Percentiles rank a stretch among this genome's conserved stretches.
Evolutionary conservation across 2,113 vertebrate genomes (phyloP).

Genomic region (Oenanthe melanoleuca): DNA sequence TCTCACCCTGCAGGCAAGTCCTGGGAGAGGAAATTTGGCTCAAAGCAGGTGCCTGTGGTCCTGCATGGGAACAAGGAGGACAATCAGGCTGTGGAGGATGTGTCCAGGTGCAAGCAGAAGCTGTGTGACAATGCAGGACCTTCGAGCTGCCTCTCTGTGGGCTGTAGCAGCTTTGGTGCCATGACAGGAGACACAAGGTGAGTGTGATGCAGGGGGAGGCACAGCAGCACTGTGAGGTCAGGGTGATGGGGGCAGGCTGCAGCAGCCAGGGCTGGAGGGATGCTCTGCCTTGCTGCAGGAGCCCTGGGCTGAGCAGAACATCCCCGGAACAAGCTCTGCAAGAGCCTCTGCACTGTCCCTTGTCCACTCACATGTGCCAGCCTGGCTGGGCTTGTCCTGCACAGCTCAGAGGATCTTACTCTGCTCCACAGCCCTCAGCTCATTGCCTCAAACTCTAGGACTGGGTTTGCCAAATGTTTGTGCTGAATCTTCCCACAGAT

Average conservation of each 20-base stretch:
- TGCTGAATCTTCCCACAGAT: not conserved
- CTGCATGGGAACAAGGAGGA: not conserved
- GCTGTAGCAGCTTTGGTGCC: not conserved
- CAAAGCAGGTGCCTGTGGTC: not conserved
- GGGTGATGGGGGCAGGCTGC: not conserved
- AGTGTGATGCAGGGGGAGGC: not conserved
- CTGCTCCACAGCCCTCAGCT: not conserved
- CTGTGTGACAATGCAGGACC: not conserved
- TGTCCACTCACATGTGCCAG: accelerated
- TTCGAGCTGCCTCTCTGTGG: not conserved
- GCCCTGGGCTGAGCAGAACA: not conserved
- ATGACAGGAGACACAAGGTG: not conserved
- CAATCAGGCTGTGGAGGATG: not conserved
- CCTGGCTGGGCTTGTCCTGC: not conserved
- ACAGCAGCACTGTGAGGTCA: accelerated
- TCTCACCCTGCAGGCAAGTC: not conserved
- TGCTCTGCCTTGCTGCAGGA: accelerated
- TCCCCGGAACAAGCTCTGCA: not conserved
- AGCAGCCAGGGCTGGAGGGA: not conserved
- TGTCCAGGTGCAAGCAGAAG: not conserved
- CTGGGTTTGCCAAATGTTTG: not conserved
- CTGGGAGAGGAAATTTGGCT: not conserved
- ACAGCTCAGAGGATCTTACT: accelerated
- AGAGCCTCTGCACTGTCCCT: not conserved
- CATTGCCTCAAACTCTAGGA: accelerated